Base-by-base conservation (phyloP, 1,140 invertebrate genomes). In the Andrena cerasifolii region DNA sequence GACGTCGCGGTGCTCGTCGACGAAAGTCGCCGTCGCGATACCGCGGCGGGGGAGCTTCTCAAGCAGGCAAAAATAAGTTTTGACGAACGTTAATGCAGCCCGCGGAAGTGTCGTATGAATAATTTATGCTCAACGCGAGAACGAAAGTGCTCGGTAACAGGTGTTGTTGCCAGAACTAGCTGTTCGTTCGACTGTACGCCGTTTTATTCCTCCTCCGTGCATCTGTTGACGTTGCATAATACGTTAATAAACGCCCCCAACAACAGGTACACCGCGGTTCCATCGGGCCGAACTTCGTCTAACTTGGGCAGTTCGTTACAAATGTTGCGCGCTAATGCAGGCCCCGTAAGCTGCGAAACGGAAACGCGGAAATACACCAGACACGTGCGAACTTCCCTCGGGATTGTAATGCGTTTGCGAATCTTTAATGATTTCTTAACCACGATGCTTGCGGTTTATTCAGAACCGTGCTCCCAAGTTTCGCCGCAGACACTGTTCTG, bases 61-160 rank as follows among this genome's bases (percentile, higher is more conserved):
- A 16, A 16, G 18, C 71, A 2, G 24, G 61, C 49, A 74, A 74
- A 74, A 74, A 74, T 74, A 74, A 74, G 71, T 74, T 74, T 74
- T 28, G 61, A 74, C 71, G 47, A 74, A 74, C 71, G 71, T 74
- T 73, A 76, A 76, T 68, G 65, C 51, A 49, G 18, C 14, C 40
- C 28, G 40, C 51, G 3, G 73, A 31, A n/a, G 43, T 14, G 21
- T 28, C 47, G 75, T 72, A 78, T 78, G 79, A 81, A 81, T 81
- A 81, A 81, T 81, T 81, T 81, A 81, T 73, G 47, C 40, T 12
- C 54, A 31, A 53, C 62, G 16, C 51, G 54, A 43, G 62, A 47
- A 66, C 59, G 67, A 73, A 58, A 76, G 73, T 72, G 24, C 68
- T 73, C 47, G 56, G 79, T 58, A 81, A 54, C 79, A 81, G 76